Evolutionary conservation across 2,888 invertebrate species (phyloP).

Genomic region (Hypercompe scribonia): DNA sequence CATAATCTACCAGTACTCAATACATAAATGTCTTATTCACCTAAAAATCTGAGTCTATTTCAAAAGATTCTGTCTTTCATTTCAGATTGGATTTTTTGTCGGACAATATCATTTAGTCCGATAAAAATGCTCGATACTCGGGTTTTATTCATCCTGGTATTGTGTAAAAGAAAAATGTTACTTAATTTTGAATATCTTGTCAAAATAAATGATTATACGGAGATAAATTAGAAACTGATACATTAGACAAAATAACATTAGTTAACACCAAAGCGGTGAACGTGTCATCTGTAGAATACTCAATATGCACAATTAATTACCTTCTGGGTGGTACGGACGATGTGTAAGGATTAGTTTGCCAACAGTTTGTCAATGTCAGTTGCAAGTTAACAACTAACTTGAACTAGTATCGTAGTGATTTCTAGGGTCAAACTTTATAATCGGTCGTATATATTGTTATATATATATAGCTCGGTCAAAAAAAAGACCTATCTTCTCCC

Average conservation of each 20-base stretch:
- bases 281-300: slow-evolving; percentile 43
- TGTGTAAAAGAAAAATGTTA: background rate
- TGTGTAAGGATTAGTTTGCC: slow-evolving; percentile 60
- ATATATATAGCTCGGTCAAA: background rate
- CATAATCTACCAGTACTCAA: background rate
- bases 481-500: too few relatives aligned
- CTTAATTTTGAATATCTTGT: background rate
- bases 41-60: background rate
- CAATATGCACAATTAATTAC: slow-evolving; percentile 68
- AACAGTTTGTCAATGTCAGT: slow-evolving; percentile 68
- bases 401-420: slow-evolving; percentile 52
- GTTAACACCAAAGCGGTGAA: slow-evolving; percentile 28
- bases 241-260: slow-evolving; percentile 14
- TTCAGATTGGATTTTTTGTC: background rate
- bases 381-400: slow-evolving; percentile 52
- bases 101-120: background rate
- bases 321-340: slow-evolving; percentile 46
- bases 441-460: too few relatives aligned
- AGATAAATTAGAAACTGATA: background rate
- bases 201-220: background rate
- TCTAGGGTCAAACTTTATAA: slow-evolving; percentile 46
- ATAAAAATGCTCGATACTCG: background rate
- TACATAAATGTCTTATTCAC: background rate
- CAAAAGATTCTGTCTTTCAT: background rate
- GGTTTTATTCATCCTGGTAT: background rate